Evolutionary conservation across 1,140 invertebrate species (phyloP).

Genomic region (Daktulosphaira vitifoliae): DNA sequence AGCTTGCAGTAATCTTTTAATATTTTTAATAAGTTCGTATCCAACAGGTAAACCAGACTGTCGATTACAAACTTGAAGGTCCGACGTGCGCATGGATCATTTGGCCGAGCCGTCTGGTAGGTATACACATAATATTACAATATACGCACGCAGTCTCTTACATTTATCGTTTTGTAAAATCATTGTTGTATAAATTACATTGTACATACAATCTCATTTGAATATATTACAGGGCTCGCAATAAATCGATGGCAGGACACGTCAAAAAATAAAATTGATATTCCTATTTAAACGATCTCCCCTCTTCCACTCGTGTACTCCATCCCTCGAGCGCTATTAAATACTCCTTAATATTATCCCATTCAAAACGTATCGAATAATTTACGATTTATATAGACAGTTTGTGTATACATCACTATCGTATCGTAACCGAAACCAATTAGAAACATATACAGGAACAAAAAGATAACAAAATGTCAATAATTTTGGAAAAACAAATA

Average conservation of each 20-base stretch:
- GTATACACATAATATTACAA: neutral
- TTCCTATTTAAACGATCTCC: constrained; percentile 3
- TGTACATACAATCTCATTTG: constrained; percentile 1
- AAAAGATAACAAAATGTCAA: no score
- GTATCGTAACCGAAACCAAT: no score
- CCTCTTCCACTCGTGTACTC: neutral
- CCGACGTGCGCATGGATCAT: neutral
- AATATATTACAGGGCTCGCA: constrained; percentile 9
- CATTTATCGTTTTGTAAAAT: constrained; percentile 28
- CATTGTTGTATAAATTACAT: constrained; percentile 1
- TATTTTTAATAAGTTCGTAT: no score
- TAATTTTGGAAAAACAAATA: no score
- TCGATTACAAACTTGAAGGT: no score
- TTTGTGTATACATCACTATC: no score
- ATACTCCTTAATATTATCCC: constrained; percentile 2
- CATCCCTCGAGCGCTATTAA: neutral
- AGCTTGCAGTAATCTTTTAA: no score
- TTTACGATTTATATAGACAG: neutral
- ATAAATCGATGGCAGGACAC: constrained; percentile 15
- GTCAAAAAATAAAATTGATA: constrained; percentile 23
- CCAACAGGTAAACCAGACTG: no score
- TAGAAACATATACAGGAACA: no score
- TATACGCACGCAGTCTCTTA: neutral
- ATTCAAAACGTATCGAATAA: constrained; percentile 20
- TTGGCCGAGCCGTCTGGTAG: neutral